phyloP scores from a whole-genome alignment of 2,888 invertebrate species.

The Tenthredo notha region DNA sequence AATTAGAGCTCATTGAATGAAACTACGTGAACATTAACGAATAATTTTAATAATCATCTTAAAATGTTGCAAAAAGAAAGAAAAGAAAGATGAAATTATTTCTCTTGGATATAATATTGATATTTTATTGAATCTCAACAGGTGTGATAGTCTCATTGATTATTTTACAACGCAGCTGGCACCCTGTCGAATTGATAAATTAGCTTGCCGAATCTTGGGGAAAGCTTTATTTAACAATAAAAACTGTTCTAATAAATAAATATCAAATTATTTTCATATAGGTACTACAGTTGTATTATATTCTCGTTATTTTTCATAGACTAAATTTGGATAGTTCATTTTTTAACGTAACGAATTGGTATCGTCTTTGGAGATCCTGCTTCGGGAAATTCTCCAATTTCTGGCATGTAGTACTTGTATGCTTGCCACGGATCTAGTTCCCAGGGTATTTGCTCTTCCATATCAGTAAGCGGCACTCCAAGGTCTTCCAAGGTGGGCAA shows the following conservation, averaged over 20 bases:
- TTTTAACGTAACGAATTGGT: constrained; percentile 55
- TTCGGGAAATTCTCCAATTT: constrained; percentile 87
- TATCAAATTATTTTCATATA: constrained; percentile 42
- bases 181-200: neutral
- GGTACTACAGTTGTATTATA: constrained; percentile 46
- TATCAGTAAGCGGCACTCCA: constrained; percentile 86
- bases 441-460: constrained; percentile 93
- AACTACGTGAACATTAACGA: neutral
- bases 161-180: constrained; percentile 24
- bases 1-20: neutral
- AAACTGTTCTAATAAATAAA: constrained; percentile 42
- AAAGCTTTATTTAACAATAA: constrained; percentile 9
- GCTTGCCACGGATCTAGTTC: constrained; percentile 87
- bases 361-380: constrained; percentile 83
- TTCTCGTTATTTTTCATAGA: constrained; percentile 27
- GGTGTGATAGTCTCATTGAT: constrained; percentile 24
- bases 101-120: neutral
- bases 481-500: constrained; percentile 93
- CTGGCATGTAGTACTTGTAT: constrained; percentile 86
- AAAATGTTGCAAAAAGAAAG: neutral
- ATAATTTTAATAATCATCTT: neutral
- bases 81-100: neutral
- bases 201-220: neutral
- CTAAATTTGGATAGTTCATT: constrained; percentile 51
- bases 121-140: constrained; percentile 44